A percentile compares a stretch with the other conserved stretches of the same genome.
phyloP scores from a whole-genome alignment of 2,888 invertebrate species.

The Ommatoiulus sabulosus region DNA sequence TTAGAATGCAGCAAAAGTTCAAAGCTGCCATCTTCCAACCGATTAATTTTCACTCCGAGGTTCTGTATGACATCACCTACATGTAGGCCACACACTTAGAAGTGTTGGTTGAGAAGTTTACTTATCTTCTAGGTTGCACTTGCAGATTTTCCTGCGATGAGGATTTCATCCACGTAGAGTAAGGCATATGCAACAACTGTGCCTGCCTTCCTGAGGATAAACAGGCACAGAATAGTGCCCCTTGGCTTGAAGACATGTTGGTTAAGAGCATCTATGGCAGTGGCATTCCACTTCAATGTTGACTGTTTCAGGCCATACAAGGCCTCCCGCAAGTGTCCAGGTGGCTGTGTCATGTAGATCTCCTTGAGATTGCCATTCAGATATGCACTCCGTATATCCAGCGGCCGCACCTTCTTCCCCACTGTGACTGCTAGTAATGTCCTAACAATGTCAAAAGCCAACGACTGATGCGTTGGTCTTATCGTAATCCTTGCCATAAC shows the following conservation, averaged over 20 bases:
- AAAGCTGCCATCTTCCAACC: not conserved
- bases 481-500: not conserved
- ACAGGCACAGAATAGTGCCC: not conserved
- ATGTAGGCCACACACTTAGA: not conserved
- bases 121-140: not conserved
- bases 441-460: not conserved
- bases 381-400: not conserved
- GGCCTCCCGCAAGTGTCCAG: not conserved
- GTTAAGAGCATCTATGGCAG: not conserved
- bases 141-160: not conserved
- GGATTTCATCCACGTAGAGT: not conserved
- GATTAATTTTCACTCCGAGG: not conserved
- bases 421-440: not conserved
- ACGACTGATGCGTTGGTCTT: not conserved
- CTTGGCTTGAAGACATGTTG: not conserved
- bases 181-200: not conserved
- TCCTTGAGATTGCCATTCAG: not conserved
- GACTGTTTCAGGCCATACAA: constrained; percentile 5
- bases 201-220: not conserved
- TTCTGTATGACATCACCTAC: not conserved
- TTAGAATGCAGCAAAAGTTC: not conserved
- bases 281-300: not conserved
- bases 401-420: not conserved
- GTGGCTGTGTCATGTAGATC: not conserved
- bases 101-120: not conserved